These are phyloP conservation scores for Calosoma granatense DNA, from an alignment of 1,140 invertebrate species.

Conservation along the genomic window DNA sequence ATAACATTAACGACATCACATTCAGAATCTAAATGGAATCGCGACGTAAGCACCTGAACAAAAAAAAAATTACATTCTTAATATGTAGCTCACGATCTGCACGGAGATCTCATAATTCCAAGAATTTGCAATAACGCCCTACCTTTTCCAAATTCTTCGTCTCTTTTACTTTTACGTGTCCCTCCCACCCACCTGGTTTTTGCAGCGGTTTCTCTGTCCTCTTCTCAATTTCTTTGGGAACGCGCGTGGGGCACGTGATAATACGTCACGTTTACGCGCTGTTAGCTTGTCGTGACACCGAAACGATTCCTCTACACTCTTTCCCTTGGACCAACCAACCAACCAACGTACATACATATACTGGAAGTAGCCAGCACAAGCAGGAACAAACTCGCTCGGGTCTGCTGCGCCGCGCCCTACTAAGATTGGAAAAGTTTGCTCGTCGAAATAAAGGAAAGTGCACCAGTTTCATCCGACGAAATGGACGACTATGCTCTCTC, in stretches of 20 bases:
- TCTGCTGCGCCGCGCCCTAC: conserved; percentile 13
- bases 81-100: not conserved
- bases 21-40: too few relatives aligned
- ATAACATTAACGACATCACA: too few relatives aligned
- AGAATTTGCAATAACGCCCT: not conserved
- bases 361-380: too few relatives aligned
- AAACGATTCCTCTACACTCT: not conserved
- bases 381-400: too few relatives aligned
- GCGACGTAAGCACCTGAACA: too few relatives aligned
- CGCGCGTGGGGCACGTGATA: not conserved
- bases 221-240: not conserved
- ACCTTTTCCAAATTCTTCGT: not conserved
- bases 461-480: not conserved
- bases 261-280: conserved; percentile 2
- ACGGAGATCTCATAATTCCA: not conserved
- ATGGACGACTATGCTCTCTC: too few relatives aligned
- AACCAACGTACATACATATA: too few relatives aligned
- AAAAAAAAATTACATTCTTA: not conserved
- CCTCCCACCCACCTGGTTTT: too few relatives aligned
- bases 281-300: not conserved
- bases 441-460: not conserved
- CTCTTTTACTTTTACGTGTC: not conserved
- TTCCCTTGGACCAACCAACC: conserved; percentile 14
- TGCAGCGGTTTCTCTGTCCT: too few relatives aligned
- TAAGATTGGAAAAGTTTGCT: conserved; percentile 24